These are phyloP conservation scores for Trogon melanurus DNA, from an alignment of 2,113 vertebrate genomes.

Conservation along the genomic window DNA sequence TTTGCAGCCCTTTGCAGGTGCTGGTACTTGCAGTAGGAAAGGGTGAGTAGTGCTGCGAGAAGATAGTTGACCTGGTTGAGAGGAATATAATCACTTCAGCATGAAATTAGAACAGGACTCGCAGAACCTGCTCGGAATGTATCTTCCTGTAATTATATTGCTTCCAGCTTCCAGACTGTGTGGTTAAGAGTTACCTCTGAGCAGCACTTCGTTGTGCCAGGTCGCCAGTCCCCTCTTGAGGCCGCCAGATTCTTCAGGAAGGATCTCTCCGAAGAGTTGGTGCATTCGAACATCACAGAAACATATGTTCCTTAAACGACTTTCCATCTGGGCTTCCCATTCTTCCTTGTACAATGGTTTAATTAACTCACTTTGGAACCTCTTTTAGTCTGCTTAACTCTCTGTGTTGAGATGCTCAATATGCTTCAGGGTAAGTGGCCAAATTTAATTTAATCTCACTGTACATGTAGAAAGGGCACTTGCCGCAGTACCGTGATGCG, in stretches of 20 bases:
- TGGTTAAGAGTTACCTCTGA: background rate
- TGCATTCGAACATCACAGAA: constrained; percentile 14
- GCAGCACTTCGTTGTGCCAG: background rate
- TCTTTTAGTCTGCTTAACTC: background rate
- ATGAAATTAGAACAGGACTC: background rate
- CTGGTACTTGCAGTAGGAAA: background rate
- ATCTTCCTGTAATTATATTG: background rate
- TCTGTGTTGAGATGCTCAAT: background rate
- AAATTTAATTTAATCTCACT: background rate
- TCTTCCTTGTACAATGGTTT: background rate
- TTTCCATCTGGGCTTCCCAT: constrained; percentile 21
- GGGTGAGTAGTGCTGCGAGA: background rate
- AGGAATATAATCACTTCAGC: background rate
- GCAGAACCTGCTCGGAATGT: background rate
- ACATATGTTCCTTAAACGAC: constrained; percentile 19
- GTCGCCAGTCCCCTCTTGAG: background rate
- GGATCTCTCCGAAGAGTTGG: background rate
- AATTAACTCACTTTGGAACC: background rate
- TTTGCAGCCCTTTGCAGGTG: background rate
- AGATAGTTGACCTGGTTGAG: background rate
- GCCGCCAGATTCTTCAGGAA: constrained; percentile 29
- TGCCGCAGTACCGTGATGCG: too few species aligned
- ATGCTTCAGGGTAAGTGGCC: background rate
- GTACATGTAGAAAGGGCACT: background rate
- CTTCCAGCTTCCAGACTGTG: constrained; percentile 10